Evolutionary conservation across 2,888 invertebrate genomes (phyloP), one percentile per base, ranked within the genome.

Genomic region (Stictocephala bisonia): DNA sequence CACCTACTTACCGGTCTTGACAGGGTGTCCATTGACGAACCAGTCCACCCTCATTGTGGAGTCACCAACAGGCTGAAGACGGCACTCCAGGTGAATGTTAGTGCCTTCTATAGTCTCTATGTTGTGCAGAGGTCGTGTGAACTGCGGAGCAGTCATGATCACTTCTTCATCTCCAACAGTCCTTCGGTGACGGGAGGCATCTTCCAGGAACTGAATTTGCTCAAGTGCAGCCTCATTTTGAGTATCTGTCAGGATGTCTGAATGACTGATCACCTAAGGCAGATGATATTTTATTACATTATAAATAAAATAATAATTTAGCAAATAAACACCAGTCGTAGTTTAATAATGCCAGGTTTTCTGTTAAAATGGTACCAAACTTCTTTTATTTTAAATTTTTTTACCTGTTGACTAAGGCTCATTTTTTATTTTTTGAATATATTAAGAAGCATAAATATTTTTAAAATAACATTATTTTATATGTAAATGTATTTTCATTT

Each of bases 41-140:
- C 99, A 99, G 78, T 96, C 97, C 69, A 97, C 93, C 83, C 89
- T 91, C 95, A 96, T 95, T 4, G 91, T 90, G n/a, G 93, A 89
- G 84, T 96, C 96, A 22, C 95, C 95, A 56, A 96, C 93, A 1
- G 96, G 96, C 82, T 95, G 94, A 73, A 96, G 86, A 74, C 96
- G 90, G 82, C 95, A 95, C 85, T 97, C 96, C 83, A 97, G 88
- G 82, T 96, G 96, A 11, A 96, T 93, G 82, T 96, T 96, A 0
- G 94, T 94, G 51, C 95, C 91, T 85, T 96, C 96, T 71, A 95
- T 88, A 0, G 94, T 95, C 84, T 96, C 95, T 79, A 95, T 90
- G 81, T 95, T 96, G 82, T 95, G 95, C 77, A 96, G 84, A 2
- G 95, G 89, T 81, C 95, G 89, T 11, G 94, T 93, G 82, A 96